These are phyloP conservation scores for Gymnoscelis rufifasciata DNA, from an alignment of 2,888 invertebrate species.

Conservation along the genomic window DNA sequence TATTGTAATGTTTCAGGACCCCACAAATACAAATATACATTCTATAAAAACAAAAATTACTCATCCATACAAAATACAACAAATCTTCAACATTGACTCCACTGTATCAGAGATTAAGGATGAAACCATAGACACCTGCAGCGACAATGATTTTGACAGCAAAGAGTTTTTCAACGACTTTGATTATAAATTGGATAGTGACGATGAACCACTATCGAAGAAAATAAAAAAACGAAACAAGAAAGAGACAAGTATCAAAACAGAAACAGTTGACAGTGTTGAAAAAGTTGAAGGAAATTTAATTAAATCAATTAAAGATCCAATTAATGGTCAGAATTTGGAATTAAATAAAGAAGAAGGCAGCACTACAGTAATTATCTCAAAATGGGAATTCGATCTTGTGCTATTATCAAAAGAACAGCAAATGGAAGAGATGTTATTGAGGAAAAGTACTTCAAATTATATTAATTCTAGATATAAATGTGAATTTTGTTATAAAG, in stretches of 20 bases:
- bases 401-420: slow-evolving; percentile 46
- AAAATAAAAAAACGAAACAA: slow-evolving; percentile 16
- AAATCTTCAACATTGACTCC: slow-evolving; percentile 10
- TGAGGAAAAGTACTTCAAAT: slow-evolving; percentile 45
- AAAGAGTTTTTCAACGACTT: slow-evolving; percentile 2
- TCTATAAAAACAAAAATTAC: slow-evolving; percentile 9
- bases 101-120: slow-evolving; percentile 13
- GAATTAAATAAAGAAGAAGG: neutral
- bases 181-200: slow-evolving; percentile 15
- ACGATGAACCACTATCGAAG: slow-evolving; percentile 24
- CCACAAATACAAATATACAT: slow-evolving; percentile 29
- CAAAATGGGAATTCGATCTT: slow-evolving; percentile 29
- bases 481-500: slow-evolving; percentile 58
- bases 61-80: slow-evolving; percentile 13
- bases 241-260: too few species aligned
- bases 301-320: too few species aligned
- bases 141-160: neutral
- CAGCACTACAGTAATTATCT: neutral
- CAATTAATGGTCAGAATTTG: too few species aligned
- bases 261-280: slow-evolving; percentile 1
- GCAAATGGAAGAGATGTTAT: slow-evolving; percentile 48
- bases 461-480: slow-evolving; percentile 56
- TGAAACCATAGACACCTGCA: slow-evolving; percentile 1
- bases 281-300: too few species aligned
- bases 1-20: slow-evolving; percentile 40